Evolutionary conservation across 1,140 invertebrate species (phyloP), one percentile per base, ranked within the genome.

Genomic region (Lepidurus couesii): DNA sequence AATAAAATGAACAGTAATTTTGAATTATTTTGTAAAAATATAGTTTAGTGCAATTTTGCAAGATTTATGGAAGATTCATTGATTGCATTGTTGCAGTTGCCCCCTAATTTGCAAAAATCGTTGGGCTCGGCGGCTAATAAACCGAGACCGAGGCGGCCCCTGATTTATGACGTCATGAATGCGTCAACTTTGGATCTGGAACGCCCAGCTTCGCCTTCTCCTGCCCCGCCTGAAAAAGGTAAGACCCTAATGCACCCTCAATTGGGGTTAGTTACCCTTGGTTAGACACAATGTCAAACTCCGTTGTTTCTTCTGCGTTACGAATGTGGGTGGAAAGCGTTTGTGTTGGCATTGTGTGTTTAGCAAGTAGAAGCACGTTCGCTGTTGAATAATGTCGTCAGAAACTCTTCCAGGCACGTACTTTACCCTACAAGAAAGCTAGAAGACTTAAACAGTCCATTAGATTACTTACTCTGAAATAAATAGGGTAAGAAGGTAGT

Each of bases 161-260:
- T 13, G 53, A 16, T 65, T 21, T 65, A 65, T 21, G 53, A 65
- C 21, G 13, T 65, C 21, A 65, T 65, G 53, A 65, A 65, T 65
- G 53, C 53, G 21, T 65, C 53, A 13, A 65, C 53, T 9, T 65
- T 65, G 16, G 53, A 65, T 7, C 13, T 65, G 3, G 53, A 65
- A 9, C 53, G 53, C 8, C 53, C 53, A 16, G 53, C 53, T 65
- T 65, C 53, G 21, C 53, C 53, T 21, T 65, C 53, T 13, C 53
- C 53, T 21, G 21, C 53, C 53, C 53, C 53, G 53, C n/a, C 53
- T 21, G 53, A 65, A 65, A 21, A 65, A 65, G 53, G 53, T 65
- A 65, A 65, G 53, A 65, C 53, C 53, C 53, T 65, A 65, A 65
- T 65, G 9, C 6, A 4, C 53, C 53, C 7, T 65, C 53, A 65